Evolutionary conservation across 2,113 vertebrate genomes (phyloP).

Genomic region (Psophia crepitans): DNA sequence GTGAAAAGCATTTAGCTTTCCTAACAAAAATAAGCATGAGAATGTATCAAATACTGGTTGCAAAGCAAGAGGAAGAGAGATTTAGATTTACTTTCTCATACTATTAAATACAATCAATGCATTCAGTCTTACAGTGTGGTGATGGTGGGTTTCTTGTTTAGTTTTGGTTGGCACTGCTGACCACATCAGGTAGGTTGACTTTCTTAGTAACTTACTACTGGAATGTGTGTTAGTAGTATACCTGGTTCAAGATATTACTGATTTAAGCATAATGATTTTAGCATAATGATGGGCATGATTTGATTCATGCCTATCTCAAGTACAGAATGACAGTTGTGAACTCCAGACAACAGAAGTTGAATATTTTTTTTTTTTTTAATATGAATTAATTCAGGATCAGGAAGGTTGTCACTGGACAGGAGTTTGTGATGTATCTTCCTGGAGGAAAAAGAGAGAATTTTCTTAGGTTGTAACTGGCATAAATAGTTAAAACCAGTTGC

Average conservation of each 20-base stretch:
- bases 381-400: background rate
- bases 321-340: background rate
- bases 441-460: background rate
- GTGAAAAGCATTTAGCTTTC: background rate
- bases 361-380: background rate
- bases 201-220: background rate
- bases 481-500: background rate
- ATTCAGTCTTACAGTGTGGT: background rate
- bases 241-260: background rate
- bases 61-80: background rate
- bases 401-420: background rate
- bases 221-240: background rate
- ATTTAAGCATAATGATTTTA: background rate
- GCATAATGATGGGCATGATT: background rate
- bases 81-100: background rate
- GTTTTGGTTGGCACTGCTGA: background rate
- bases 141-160: background rate
- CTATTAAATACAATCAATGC: background rate
- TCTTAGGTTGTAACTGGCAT: background rate
- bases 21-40: background rate
- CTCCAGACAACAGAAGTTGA: background rate
- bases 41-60: background rate
- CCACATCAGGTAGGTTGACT: background rate
- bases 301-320: background rate
- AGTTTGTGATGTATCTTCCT: background rate